phyloP scores from a whole-genome alignment of 1,140 invertebrate species.

The Ceratosolen fusciceps region DNA sequence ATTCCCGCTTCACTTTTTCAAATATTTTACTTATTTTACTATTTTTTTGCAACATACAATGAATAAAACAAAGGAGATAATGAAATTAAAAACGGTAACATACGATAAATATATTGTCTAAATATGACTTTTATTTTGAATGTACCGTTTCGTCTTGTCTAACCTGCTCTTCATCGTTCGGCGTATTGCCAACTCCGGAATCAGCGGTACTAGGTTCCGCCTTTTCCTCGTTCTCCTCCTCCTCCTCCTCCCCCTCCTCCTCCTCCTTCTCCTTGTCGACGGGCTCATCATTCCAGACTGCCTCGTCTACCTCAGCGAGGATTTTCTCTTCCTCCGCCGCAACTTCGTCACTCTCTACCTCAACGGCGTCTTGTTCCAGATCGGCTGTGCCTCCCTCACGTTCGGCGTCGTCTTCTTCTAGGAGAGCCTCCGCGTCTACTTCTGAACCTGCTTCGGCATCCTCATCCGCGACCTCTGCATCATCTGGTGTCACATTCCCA shows the following conservation, averaged over 20 bases:
- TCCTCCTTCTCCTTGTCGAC: constrained; percentile 29
- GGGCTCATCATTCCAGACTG: too few species aligned
- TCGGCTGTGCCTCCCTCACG: background rate
- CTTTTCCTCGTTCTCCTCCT: constrained; percentile 58
- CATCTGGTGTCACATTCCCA: constrained; percentile 56
- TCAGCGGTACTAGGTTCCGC: constrained; percentile 63
- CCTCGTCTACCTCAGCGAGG: background rate
- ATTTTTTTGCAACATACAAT: too few species aligned
- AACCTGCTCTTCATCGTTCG: constrained; percentile 67
- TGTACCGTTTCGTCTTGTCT: constrained; percentile 38
- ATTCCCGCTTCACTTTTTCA: too few species aligned
- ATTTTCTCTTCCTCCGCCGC: background rate
- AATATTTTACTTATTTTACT: too few species aligned
- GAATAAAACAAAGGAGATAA: too few species aligned
- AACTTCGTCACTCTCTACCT: background rate
- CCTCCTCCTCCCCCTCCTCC: constrained; percentile 58
- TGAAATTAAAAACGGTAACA: background rate
- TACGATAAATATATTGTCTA: too few species aligned
- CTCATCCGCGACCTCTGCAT: constrained; percentile 45
- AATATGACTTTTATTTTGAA: too few species aligned
- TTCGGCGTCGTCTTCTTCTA: background rate
- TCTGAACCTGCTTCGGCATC: background rate
- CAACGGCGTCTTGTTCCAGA: background rate
- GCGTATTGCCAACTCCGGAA: constrained; percentile 52
- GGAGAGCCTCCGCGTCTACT: background rate